Conservation (phyloP, 2,797 vertebrate genomes). For the Geotria australis region DNA sequence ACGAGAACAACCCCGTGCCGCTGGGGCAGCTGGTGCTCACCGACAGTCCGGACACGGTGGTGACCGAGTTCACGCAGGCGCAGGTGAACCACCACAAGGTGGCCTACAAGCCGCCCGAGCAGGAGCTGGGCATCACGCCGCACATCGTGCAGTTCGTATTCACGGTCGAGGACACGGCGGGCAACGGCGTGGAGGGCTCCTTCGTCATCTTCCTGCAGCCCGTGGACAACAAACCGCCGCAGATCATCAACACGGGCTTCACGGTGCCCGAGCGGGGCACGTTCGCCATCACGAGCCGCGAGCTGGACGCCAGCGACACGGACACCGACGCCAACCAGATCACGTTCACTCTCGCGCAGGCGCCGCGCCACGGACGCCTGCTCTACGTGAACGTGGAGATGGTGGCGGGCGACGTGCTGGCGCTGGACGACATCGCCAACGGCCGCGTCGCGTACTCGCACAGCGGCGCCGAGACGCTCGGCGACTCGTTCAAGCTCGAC, state of each 20-base stretch:
- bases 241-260: constrained; percentile 39
- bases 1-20: constrained; percentile 26
- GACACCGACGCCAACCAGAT: constrained; percentile 37
- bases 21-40: constrained; percentile 33
- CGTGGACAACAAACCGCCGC: constrained; percentile 36
- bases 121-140: constrained; percentile 33
- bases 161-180: constrained; percentile 31
- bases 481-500: constrained; percentile 25
- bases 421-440: constrained; percentile 22
- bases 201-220: constrained; percentile 52
- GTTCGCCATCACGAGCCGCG: constrained; percentile 23
- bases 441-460: constrained; percentile 27
- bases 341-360: constrained; percentile 23
- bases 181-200: constrained; percentile 25
- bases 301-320: constrained; percentile 31
- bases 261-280: constrained; percentile 20
- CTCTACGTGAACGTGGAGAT: constrained; percentile 22
- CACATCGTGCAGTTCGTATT: constrained; percentile 43
- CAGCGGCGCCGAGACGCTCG: constrained; percentile 18
- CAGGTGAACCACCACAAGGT: constrained; percentile 53
- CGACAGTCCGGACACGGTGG: constrained; percentile 17
- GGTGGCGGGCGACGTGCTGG: constrained; percentile 29
- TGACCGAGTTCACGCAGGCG: constrained; percentile 40
- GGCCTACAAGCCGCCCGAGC: constrained; percentile 34
- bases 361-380: constrained; percentile 21